Evolutionary conservation across 2,888 invertebrate species (phyloP).

Genomic region (Peribatodes rhomboidaria): DNA sequence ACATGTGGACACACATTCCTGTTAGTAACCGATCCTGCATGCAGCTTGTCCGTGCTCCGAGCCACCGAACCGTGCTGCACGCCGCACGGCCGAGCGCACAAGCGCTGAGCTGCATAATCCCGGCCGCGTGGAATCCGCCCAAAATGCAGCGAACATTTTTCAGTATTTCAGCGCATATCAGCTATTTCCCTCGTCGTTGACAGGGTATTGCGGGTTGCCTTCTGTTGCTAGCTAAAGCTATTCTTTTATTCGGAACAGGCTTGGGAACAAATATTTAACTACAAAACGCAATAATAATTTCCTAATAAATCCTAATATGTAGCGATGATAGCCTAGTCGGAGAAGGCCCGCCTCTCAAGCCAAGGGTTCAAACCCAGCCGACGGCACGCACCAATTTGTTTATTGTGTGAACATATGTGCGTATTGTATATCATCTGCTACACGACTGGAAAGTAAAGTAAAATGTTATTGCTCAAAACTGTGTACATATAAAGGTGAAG

Average conservation of each 20-base stretch:
- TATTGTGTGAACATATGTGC: too few species aligned
- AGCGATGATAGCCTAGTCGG: too few species aligned
- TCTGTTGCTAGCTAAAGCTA: conserved; percentile 1
- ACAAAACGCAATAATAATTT: neutral
- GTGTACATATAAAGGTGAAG: too few species aligned
- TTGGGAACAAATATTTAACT: neutral
- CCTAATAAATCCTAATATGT: too few species aligned
- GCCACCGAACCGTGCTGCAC: conserved; percentile 21
- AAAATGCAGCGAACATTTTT: conserved; percentile 31
- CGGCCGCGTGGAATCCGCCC: conserved; percentile 7
- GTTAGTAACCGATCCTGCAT: neutral
- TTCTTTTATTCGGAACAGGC: neutral
- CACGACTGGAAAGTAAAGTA: too few species aligned
- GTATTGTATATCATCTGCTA: too few species aligned
- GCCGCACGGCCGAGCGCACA: conserved; percentile 16
- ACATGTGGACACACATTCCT: too few species aligned
- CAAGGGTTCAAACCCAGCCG: too few species aligned
- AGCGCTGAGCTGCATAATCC: conserved; percentile 32
- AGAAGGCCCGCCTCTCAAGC: too few species aligned
- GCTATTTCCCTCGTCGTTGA: conserved; percentile 3
- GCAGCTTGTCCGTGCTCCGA: neutral
- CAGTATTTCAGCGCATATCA: neutral
- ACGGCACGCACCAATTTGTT: too few species aligned
- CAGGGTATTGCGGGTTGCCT: conserved; percentile 12
- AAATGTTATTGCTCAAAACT: too few species aligned